Conservation (phyloP, 1,140 invertebrate genomes). For the Gonioctena quinquepunctata region DNA sequence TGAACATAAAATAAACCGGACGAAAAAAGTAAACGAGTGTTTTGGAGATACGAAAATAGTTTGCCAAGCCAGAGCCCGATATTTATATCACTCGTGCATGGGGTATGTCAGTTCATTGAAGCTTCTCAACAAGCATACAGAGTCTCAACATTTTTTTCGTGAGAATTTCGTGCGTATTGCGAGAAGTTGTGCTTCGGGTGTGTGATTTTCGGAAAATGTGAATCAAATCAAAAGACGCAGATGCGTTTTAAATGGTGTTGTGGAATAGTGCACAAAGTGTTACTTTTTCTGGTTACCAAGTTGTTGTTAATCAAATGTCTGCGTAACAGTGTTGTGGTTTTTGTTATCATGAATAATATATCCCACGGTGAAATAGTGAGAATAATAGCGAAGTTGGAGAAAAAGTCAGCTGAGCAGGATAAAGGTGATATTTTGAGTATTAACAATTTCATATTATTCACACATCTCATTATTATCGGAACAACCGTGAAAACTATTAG, state of each 20-base stretch:
- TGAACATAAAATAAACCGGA: background rate
- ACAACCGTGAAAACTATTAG: too few relatives aligned
- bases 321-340: slow-evolving; percentile 1
- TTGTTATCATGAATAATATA: slow-evolving; percentile 7
- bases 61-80: background rate
- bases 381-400: slow-evolving; percentile 13
- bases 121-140: background rate
- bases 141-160: background rate
- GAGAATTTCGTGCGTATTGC: background rate
- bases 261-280: slow-evolving; percentile 4
- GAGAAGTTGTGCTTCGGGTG: background rate
- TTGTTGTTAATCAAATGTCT: slow-evolving; percentile 3
- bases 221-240: background rate
- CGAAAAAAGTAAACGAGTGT: slow-evolving; percentile 4
- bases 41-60: slow-evolving; percentile 3
- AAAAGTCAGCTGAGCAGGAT: background rate
- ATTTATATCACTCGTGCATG: slow-evolving; percentile 12
- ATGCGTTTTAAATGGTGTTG: slow-evolving; percentile 11
- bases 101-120: background rate
- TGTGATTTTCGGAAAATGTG: background rate
- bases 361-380: slow-evolving; percentile 10
- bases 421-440: slow-evolving; percentile 9
- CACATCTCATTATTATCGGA: too few relatives aligned
- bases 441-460: too few relatives aligned
- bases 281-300: background rate